phyloP scores from a whole-genome alignment of 2,797 vertebrate genomes.

The Dipus sagitta region DNA sequence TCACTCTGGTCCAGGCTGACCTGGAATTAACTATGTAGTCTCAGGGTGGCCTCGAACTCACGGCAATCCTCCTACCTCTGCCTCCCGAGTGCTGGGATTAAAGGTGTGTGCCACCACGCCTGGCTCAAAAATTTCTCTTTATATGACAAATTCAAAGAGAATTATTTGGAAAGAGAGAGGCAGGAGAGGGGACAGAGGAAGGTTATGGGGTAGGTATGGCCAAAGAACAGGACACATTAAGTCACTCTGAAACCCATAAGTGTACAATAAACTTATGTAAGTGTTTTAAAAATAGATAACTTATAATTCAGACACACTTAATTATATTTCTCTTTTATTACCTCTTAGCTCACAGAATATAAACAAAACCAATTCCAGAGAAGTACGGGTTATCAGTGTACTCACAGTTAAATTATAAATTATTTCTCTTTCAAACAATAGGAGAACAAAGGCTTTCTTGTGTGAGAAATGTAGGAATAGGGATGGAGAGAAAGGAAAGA shows the following conservation, averaged over 20 bases:
- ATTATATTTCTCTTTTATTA: background rate
- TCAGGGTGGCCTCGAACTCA: too few species aligned
- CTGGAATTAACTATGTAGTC: too few species aligned
- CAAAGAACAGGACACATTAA: background rate
- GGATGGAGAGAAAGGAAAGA: background rate
- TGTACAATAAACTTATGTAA: background rate
- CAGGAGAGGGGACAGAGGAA: too few species aligned
- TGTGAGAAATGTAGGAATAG: background rate
- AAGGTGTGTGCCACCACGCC: too few species aligned
- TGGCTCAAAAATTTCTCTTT: too few species aligned
- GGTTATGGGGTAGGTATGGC: too few species aligned
- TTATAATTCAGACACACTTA: background rate
- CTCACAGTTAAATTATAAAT: background rate
- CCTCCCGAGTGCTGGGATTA: too few species aligned
- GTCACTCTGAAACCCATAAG: background rate
- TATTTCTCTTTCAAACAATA: conserved; percentile 20
- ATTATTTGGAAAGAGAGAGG: too few species aligned
- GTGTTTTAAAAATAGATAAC: background rate
- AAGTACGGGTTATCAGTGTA: conserved; percentile 16
- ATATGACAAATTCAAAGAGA: too few species aligned
- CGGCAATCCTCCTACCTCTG: too few species aligned
- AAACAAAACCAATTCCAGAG: background rate
- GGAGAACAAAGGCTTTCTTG: conserved; percentile 2
- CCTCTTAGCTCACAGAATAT: conserved; percentile 34
- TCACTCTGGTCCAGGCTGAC: too few species aligned